These are phyloP conservation scores for Lochmaea capreae DNA, from an alignment of 2,888 invertebrate species.

Conservation along the genomic window DNA sequence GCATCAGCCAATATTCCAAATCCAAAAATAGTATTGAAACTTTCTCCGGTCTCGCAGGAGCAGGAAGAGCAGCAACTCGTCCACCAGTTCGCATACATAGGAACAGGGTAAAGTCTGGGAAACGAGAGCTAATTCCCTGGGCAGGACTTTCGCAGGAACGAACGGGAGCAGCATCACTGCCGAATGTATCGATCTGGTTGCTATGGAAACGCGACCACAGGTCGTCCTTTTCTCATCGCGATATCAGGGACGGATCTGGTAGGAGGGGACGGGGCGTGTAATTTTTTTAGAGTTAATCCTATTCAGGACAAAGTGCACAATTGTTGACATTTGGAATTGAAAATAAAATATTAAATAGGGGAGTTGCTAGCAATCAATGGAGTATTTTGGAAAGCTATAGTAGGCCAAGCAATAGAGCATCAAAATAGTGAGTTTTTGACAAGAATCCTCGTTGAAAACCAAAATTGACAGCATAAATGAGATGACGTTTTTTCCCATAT, in stretches of 20 bases:
- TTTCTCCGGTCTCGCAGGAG: slow-evolving; percentile 38
- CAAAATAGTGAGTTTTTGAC: no score
- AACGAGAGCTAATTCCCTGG: slow-evolving; percentile 54
- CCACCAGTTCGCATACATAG: slow-evolving; percentile 25
- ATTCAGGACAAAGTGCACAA: background rate
- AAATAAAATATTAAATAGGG: no score
- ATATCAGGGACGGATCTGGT: background rate
- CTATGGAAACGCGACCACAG: slow-evolving; percentile 49
- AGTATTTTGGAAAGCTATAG: no score
- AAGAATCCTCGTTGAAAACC: no score
- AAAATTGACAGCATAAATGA: no score
- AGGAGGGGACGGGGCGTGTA: background rate
- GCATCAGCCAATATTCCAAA: slow-evolving; percentile 24
- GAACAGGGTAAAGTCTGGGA: slow-evolving; percentile 49
- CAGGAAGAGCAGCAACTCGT: slow-evolving; percentile 24
- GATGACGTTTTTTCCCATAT: no score
- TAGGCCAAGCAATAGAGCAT: no score
- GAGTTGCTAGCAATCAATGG: no score
- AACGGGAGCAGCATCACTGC: slow-evolving; percentile 40
- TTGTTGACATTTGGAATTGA: background rate
- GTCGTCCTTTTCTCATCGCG: slow-evolving; percentile 44
- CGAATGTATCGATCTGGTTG: slow-evolving; percentile 57
- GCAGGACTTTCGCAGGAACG: slow-evolving; percentile 42
- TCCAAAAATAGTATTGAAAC: slow-evolving; percentile 52
- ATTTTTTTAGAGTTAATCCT: background rate